Evolutionary conservation across 2,888 invertebrate genomes (phyloP), one percentile per base, ranked within the genome.

Genomic region (Cheilosia impressa): DNA sequence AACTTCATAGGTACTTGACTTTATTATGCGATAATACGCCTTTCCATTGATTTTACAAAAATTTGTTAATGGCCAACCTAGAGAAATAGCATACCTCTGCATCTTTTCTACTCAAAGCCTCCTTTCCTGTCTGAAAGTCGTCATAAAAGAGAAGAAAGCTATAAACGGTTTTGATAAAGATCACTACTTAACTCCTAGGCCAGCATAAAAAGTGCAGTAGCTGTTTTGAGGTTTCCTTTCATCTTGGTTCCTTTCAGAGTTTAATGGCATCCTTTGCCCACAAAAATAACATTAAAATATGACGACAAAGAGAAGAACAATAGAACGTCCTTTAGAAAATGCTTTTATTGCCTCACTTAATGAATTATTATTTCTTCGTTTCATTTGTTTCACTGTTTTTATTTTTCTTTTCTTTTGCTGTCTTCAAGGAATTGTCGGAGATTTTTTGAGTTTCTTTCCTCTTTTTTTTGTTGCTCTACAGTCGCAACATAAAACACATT

Each of bases 321-420:
- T 58, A 69, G 55, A 57, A 73, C 62, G 63, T 78, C 73, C 68
- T 63, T 60, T 53, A 69, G 75, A 43, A 71, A 84, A 76, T 84
- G 75, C 66, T 84, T 84, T 84, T 84, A 84, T 84, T 84, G 65
- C 75, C 65, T 71, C 75, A 84, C 80, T 84, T 84, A 84, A 80
- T 84, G 84, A 80, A 71, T 80, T 84, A 84, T 80, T 84, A 80
- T 75, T 75, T 81, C 63, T 72, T 41, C 55, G 47, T 80, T 84
- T 84, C 84, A 84, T 84, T 84, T 84, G 80, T 76, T 84, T 84
- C 79, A 71, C 79, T 68, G 79, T 84, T 76, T 65, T 75, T 60
- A 50, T 65, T 31, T 66, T 63, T 27, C 6, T 27, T 27, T 17
- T 62, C 43, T 41, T 62, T 57, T 55, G 47, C 62, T 52, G 57